These are phyloP conservation scores for Aphelenchoides avenae DNA, from an alignment of 1,140 invertebrate species.

Conservation along the genomic window DNA sequence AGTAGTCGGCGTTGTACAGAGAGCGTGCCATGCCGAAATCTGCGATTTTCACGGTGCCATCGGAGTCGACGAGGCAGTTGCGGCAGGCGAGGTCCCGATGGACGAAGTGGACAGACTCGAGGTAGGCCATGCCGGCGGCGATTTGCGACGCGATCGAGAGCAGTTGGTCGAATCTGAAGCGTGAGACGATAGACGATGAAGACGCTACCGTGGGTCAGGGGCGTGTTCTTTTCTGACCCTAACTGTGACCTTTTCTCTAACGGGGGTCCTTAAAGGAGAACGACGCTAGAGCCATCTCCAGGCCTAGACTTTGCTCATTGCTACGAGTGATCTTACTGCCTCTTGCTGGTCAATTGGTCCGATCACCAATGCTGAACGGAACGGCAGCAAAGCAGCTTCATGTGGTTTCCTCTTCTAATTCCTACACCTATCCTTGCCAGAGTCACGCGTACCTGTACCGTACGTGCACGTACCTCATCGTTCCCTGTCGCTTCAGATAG, in stretches of 20 bases:
- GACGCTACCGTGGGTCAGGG: too few relatives aligned
- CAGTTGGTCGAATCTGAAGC: constrained; percentile 67
- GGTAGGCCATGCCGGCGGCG: constrained; percentile 77
- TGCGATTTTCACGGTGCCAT: constrained; percentile 62
- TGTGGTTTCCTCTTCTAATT: not conserved
- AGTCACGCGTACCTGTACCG: too few relatives aligned
- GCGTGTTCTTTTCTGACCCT: not conserved
- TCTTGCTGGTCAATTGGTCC: not conserved
- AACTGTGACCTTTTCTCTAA: too few relatives aligned
- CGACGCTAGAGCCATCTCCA: too few relatives aligned
- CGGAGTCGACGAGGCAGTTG: constrained; percentile 59
- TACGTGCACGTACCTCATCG: constrained; percentile 1
- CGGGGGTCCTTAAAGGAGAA: too few relatives aligned
- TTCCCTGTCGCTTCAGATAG: constrained; percentile 17
- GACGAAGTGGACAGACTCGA: constrained; percentile 74
- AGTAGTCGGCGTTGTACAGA: constrained; percentile 13
- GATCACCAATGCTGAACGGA: constrained; percentile 9
- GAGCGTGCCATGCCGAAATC: constrained; percentile 65
- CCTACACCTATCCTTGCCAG: too few relatives aligned
- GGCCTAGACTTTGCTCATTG: too few relatives aligned
- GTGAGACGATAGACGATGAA: too few relatives aligned
- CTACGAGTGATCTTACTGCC: too few relatives aligned
- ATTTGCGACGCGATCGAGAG: constrained; percentile 72
- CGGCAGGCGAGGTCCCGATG: constrained; percentile 75
- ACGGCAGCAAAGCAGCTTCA: not conserved